Base-by-base conservation (phyloP, 2,797 vertebrate species). In the Ctenopoma kingsleyae region DNA sequence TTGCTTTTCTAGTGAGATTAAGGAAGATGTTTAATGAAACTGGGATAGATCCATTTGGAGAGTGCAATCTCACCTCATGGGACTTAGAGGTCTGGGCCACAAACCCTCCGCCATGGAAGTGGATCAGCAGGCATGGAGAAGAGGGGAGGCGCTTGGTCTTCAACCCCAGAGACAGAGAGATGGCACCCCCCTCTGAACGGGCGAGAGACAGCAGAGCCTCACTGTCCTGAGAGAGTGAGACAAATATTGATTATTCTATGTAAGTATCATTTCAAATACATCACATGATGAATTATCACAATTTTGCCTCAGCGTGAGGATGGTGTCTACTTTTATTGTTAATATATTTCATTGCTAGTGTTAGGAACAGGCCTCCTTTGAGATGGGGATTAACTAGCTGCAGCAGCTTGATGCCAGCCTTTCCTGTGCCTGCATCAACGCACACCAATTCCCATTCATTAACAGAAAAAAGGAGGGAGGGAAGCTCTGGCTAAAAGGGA, bases 11-110 rank as follows among this genome's bases (percentile, higher is more conserved):
- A 20, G 36, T 36, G 1, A 48, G 40, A 49, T 15, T 20, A n/a
- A 12, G 0, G 3, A 23, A 30, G 61, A 47, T 17, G 13, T 27
- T 10, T 35, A 44, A 19, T 41, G 17, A 60, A 50, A 50, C 2
- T 19, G 7, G 35, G 15, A 2, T 13, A 25, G 11, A 47, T 46
- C 6, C 0, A 55, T 8, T 20, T 57, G 11, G 1, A 57, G 16
- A 59, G 15, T 2, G 48, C 15, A 8, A 19, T 65, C 75, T 86
- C 71, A 96, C 95, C 95, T 98, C 97, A 0, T 98, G 97, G 1
- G 97, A 98, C 82, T 95, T 98, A 54, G 97, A 98, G 4, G 97
- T 98, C 90, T 98, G 97, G 0, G 97, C 97, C 81, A 98, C 97
- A 55, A 98, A 98, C 41, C 97, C 97, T 0, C 97, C 97, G 0